Conservation (phyloP, 2,888 invertebrate genomes). For the Ophioninae sp. region DNA sequence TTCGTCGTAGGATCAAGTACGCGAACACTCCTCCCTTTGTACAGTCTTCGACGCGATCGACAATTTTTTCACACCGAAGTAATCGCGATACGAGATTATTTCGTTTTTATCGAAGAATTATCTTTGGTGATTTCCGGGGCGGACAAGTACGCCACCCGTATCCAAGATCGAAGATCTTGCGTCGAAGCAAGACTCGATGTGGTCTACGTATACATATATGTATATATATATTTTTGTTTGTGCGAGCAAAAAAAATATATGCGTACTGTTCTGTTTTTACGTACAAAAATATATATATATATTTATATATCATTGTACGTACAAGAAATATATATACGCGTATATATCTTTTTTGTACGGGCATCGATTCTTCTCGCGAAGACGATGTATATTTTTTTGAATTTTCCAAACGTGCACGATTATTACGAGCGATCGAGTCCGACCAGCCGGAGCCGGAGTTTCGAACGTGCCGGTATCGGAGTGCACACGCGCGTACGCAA, state of each 20-base stretch:
- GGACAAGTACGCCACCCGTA: neutral
- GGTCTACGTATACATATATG: neutral
- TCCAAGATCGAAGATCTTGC: neutral
- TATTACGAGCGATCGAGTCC: slow-evolving; percentile 53
- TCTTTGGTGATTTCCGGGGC: neutral
- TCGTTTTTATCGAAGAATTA: neutral
- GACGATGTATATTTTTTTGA: slow-evolving; percentile 32
- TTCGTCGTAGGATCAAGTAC: slow-evolving; percentile 51
- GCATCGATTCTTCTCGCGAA: neutral
- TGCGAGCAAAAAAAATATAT: no score
- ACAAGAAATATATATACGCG: no score
- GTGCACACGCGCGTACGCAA: slow-evolving; percentile 15
- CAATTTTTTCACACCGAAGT: slow-evolving; percentile 46
- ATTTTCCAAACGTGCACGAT: slow-evolving; percentile 38
- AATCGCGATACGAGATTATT: slow-evolving; percentile 9
- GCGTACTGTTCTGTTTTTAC: no score
- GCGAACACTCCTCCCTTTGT: slow-evolving; percentile 55
- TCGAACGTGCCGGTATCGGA: slow-evolving; percentile 31
- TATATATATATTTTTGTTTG: neutral
- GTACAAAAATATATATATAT: no score
- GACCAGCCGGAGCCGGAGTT: slow-evolving; percentile 39
- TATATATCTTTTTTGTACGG: neutral
- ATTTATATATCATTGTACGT: neutral
- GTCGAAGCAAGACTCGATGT: neutral
- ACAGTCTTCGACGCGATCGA: slow-evolving; percentile 60